Conservation (phyloP, 37 sponge, comb jelly and placozoan genomes). For the Halisarca cf. caerulea region DNA sequence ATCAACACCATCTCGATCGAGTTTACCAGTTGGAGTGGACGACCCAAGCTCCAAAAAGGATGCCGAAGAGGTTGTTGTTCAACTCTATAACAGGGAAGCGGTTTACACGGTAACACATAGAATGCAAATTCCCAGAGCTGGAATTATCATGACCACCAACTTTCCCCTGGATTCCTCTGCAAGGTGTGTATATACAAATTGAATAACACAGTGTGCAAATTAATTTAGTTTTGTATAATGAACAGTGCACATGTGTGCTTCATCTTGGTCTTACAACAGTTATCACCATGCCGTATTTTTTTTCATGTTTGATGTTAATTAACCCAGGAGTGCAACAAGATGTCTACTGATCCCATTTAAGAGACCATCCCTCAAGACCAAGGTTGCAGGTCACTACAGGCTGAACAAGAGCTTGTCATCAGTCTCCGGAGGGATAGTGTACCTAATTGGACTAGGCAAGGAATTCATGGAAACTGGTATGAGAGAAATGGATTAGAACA, state of each 20-base stretch:
- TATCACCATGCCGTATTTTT: neutral
- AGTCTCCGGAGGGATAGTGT: constrained; percentile 11
- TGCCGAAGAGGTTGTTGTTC: neutral
- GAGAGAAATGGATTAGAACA: constrained; percentile 9
- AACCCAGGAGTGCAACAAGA: constrained; percentile 14
- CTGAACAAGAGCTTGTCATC: neutral
- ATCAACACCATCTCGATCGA: neutral
- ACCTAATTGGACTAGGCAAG: neutral
- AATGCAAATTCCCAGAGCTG: constrained; percentile 15
- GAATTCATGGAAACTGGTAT: constrained; percentile 8
- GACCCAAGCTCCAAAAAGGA: constrained; percentile 40
- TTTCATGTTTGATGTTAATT: neutral
- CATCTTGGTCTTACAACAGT: neutral
- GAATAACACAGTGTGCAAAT: too few relatives aligned
- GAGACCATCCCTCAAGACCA: neutral
- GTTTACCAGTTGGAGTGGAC: constrained; percentile 29
- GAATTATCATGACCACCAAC: constrained; percentile 1
- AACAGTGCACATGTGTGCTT: neutral
- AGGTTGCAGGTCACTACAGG: neutral
- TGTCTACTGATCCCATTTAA: constrained; percentile 7
- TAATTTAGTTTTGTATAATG: too few relatives aligned
- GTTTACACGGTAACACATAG: constrained; percentile 11
- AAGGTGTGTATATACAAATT: too few relatives aligned
- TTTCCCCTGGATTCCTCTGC: constrained; percentile 14
- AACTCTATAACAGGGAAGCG: constrained; percentile 20